phyloP scores from a whole-genome alignment of 53 echinoderm and acorn worm species.

The Holothuria leucospilota region DNA sequence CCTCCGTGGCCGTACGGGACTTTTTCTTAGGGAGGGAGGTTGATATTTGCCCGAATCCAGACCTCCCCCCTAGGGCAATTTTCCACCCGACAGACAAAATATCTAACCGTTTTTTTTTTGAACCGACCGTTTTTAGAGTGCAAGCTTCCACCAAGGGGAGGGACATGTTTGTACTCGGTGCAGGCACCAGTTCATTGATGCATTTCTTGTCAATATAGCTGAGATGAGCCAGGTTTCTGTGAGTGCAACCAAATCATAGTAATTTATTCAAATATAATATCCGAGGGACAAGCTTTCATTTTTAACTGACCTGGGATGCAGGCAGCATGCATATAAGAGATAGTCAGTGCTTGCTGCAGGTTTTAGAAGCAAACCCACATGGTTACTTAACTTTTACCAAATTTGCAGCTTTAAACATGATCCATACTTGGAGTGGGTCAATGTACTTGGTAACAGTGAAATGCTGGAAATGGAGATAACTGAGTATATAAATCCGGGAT shows the following conservation, averaged over 20 bases:
- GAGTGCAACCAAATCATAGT: neutral
- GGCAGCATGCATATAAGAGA: neutral
- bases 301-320: neutral
- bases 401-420: neutral
- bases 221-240: neutral
- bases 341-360: neutral
- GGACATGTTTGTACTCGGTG: neutral
- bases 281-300: neutral
- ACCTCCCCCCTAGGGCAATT: no score
- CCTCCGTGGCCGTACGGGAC: no score
- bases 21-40: neutral
- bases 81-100: no score
- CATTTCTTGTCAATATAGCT: neutral
- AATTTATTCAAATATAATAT: neutral
- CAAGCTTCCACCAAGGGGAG: no score
- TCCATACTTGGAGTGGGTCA: neutral
- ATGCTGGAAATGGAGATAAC: no score
- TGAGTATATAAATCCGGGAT: no score
- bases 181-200: neutral
- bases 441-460: no score
- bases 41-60: no score
- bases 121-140: no score
- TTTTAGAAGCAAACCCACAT: neutral
- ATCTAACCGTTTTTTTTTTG: no score
- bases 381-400: neutral